Base-by-base conservation (phyloP, 1,140 invertebrate species). In the Nixonia krombeini region DNA sequence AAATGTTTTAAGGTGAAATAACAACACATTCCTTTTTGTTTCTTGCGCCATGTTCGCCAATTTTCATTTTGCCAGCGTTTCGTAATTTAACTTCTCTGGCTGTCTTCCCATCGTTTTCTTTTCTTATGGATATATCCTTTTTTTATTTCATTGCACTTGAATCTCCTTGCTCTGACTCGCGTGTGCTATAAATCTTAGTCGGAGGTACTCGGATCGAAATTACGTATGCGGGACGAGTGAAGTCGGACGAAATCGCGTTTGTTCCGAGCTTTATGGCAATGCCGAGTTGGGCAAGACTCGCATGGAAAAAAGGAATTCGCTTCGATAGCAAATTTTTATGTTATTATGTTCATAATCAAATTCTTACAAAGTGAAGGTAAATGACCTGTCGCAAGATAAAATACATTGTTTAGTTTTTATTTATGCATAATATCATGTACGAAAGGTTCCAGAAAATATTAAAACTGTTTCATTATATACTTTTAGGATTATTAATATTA, bases 221-320 rank as follows among this genome's bases (percentile, higher is more conserved):
- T 59, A 70, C 59, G 59, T 70, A 70, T 70, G 61, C 61, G 38
- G 66, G 50, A 64, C 61, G 55, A 64, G 58, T 69, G 52, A 68
- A 64, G 55, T 59, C 59, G 50, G 15, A 51, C 50, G 51, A 59
- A 70, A 64, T 56, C 55, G 55, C 67, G 46, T 56, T 68, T 63
- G 61, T 68, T 68, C 44, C 18, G 4, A 65, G 31, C 49, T 66
- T 66, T 66, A 66, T 59, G 50, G 35, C 25, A 28, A 10, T 31
- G 29, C 31, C n/a, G 25, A 15, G 16, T 51, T 10, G 37, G 21
- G 29, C 12, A 21, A 16, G 31, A 4, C 13, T 16, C 10, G 28
- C 23, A 8, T 12, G 12, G 35, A 21, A 29, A 66, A 67, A 58
- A 26, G 42, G 44, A 65, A 53, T 58, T 55, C 44, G 49, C 53